A percentile compares a stretch with the other conserved stretches of the same genome.
Conservation (phyloP, 2,888 invertebrate species). For the Biston betularia region DNA sequence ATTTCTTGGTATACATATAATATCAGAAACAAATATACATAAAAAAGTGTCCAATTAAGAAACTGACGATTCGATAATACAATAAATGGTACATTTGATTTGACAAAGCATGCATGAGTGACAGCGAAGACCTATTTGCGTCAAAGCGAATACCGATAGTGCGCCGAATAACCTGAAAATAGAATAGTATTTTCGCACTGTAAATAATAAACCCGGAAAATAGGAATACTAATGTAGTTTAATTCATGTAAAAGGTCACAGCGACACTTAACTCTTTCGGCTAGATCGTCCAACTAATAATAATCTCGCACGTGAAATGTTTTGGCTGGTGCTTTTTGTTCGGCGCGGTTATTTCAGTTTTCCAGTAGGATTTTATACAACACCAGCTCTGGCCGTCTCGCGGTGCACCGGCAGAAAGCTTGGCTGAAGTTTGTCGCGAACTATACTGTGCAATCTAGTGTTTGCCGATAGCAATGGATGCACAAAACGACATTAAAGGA, state of each 20-base stretch:
- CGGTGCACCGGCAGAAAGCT: slow-evolving; percentile 65
- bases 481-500: slow-evolving; percentile 54
- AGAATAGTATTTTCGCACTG: slow-evolving; percentile 48
- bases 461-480: slow-evolving; percentile 55
- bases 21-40: slow-evolving; percentile 42
- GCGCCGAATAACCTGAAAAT: slow-evolving; percentile 49
- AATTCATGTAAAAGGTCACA: slow-evolving; percentile 72
- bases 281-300: slow-evolving; percentile 86
- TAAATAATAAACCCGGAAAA: slow-evolving; percentile 62
- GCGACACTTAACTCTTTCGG: slow-evolving; percentile 82
- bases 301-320: slow-evolving; percentile 85
- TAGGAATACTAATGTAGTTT: slow-evolving; percentile 64
- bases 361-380: slow-evolving; percentile 85
- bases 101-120: slow-evolving; percentile 57
- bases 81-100: slow-evolving; percentile 47
- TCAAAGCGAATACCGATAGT: slow-evolving; percentile 60
- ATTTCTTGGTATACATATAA: slow-evolving; percentile 40
- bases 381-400: slow-evolving; percentile 80
- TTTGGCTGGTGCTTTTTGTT: slow-evolving; percentile 86
- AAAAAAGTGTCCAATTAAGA: slow-evolving; percentile 26
- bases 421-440: slow-evolving; percentile 45
- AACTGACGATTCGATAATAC: slow-evolving; percentile 47
- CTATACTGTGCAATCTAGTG: slow-evolving; percentile 48
- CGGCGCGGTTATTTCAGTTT: slow-evolving; percentile 85
- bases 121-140: slow-evolving; percentile 61